Evolutionary conservation across 2,113 vertebrate genomes (phyloP).

Genomic region (Chloroceryle aenea): DNA sequence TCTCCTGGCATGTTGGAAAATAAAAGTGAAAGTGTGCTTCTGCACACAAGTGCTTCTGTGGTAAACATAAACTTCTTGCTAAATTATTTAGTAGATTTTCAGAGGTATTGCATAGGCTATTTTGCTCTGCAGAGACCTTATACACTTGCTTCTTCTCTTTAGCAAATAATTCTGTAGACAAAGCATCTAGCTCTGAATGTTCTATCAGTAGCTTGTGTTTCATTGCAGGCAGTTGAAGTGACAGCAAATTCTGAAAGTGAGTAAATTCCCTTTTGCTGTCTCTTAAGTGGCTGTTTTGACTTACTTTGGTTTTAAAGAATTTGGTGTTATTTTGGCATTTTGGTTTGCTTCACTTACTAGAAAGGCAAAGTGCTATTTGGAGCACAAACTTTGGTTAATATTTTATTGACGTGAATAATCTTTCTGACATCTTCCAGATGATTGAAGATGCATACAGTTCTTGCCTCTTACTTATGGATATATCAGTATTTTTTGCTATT

Average conservation of each 20-base stretch:
- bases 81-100: background rate
- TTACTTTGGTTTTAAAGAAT: background rate
- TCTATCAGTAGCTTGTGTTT: background rate
- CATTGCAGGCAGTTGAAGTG: background rate
- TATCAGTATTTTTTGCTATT: background rate
- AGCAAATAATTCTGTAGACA: background rate
- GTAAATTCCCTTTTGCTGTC: background rate
- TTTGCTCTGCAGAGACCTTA: background rate
- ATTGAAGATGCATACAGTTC: background rate
- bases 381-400: background rate
- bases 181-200: background rate
- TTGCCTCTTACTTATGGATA: background rate
- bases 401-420: background rate
- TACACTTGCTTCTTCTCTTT: background rate
- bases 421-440: background rate
- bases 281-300: background rate
- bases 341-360: background rate
- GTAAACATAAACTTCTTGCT: background rate
- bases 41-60: accelerated
- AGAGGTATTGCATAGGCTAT: background rate
- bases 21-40: background rate
- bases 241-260: background rate
- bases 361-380: background rate
- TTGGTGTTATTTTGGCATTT: background rate
- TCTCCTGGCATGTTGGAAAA: background rate